Evolutionary conservation across 1,140 invertebrate genomes (phyloP).

Genomic region (Tetramorium simillimum): DNA sequence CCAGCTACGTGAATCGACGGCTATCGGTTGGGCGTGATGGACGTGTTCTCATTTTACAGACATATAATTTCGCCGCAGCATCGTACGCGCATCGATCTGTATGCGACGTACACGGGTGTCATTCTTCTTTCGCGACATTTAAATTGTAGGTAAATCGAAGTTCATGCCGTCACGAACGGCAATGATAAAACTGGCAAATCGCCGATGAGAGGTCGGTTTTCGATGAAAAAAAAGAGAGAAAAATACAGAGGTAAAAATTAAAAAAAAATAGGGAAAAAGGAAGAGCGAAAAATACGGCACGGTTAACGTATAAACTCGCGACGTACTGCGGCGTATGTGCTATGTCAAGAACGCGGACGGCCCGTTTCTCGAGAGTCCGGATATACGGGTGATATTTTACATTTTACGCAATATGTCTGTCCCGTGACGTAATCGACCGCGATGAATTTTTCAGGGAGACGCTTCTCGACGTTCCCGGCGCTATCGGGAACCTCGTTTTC

Average conservation of each 20-base stretch:
- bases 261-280: not conserved
- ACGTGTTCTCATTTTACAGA: not conserved
- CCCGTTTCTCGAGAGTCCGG: not conserved
- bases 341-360: not conserved
- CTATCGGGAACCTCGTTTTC: too few relatives aligned
- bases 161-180: not conserved
- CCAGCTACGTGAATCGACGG: not conserved
- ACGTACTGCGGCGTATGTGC: not conserved
- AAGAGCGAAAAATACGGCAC: not conserved
- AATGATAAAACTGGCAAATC: not conserved
- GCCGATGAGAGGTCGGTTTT: not conserved
- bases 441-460: slow-evolving; percentile 59
- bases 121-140: slow-evolving; percentile 34
- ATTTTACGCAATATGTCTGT: slow-evolving; percentile 39
- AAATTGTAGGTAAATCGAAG: slow-evolving; percentile 24
- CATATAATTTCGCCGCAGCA: slow-evolving; percentile 20
- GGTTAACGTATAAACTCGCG: slow-evolving; percentile 40
- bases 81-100: not conserved
- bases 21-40: not conserved
- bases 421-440: slow-evolving; percentile 27
- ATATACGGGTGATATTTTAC: slow-evolving; percentile 54
- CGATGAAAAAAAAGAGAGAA: not conserved
- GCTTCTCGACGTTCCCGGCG: not conserved
- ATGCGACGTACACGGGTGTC: not conserved
- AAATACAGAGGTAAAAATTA: not conserved